Conservation (phyloP, 2,113 vertebrate species). For the Ameiurus melas region DNA sequence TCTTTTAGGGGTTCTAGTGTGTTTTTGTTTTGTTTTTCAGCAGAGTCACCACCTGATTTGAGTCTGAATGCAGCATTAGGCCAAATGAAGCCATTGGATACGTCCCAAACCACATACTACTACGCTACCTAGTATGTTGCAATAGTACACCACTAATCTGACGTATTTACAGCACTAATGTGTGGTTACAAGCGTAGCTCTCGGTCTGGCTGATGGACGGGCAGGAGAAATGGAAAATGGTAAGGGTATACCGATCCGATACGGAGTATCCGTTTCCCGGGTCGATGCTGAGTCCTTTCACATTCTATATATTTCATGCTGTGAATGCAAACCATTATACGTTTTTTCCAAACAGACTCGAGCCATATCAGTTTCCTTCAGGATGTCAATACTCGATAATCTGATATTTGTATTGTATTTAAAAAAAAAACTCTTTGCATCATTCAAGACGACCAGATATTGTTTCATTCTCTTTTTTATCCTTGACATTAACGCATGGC, state of each 20-base stretch:
- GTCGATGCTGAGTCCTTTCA: not conserved
- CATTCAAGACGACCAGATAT: not conserved
- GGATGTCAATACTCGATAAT: not conserved
- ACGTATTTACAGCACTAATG: not conserved
- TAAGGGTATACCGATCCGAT: not conserved
- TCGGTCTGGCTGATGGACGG: not conserved
- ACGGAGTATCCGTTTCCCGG: not conserved
- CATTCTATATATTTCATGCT: not conserved
- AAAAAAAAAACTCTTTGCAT: not conserved
- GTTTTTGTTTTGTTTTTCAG: too few species aligned
- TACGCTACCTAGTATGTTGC: not conserved
- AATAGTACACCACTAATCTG: conserved; percentile 5
- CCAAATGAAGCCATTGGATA: not conserved
- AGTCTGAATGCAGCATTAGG: not conserved
- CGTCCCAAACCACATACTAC: not conserved
- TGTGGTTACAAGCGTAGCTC: not conserved
- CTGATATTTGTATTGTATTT: not conserved
- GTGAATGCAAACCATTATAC: not conserved
- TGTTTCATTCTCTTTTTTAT: not conserved
- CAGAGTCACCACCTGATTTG: too few species aligned
- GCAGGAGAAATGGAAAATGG: not conserved
- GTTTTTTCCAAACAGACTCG: not conserved
- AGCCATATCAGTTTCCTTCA: not conserved
- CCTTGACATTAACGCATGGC: not conserved
- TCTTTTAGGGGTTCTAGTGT: too few species aligned